Evolutionary conservation across 2,113 vertebrate genomes (phyloP).

Genomic region (Alectura lathami): DNA sequence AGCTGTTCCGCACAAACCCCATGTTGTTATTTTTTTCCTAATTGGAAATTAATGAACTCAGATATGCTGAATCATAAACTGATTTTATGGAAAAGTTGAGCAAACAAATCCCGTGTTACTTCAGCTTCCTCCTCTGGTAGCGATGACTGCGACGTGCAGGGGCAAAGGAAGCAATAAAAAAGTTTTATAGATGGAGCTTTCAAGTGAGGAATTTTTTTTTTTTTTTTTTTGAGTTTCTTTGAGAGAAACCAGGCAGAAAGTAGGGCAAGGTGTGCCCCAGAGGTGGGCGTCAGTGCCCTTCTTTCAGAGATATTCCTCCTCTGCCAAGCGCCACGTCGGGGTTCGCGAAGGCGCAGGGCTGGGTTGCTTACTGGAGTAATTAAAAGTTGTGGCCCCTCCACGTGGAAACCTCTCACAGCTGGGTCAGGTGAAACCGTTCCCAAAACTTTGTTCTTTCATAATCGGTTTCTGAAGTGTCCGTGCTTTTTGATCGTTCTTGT

Average conservation of each 20-base stretch:
- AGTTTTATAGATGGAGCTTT: conserved; percentile 43
- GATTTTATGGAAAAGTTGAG: neutral
- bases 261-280: neutral
- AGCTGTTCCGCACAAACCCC: neutral
- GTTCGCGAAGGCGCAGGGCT: neutral
- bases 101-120: neutral
- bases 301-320: neutral
- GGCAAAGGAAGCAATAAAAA: conserved; percentile 66
- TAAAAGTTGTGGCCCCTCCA: neutral
- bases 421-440: neutral
- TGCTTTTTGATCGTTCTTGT: neutral
- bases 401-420: neutral
- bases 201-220: neutral
- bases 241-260: neutral
- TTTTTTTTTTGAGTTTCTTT: neutral
- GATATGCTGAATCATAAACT: neutral
- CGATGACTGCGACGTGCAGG: neutral
- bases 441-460: conserved; percentile 29
- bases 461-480: neutral
- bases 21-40: neutral
- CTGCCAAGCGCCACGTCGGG: neutral
- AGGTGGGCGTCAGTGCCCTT: neutral
- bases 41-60: neutral
- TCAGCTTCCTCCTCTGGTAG: neutral
- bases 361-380: neutral